Base-by-base conservation (phyloP, 2,888 invertebrate species). In the Pseudoips prasinana region DNA sequence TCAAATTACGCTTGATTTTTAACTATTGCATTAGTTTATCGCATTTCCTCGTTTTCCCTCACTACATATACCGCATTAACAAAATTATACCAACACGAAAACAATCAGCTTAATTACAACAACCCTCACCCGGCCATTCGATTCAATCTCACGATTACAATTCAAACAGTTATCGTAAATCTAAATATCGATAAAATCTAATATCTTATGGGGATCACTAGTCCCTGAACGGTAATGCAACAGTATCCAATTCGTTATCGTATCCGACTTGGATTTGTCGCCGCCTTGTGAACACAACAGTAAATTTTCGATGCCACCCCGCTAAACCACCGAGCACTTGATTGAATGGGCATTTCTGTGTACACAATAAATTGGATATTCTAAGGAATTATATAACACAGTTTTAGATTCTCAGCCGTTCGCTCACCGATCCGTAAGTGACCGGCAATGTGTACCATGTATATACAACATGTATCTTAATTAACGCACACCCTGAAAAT, bases 241-340 rank as follows among this genome's bases (percentile, higher is more conserved):
- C 75, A 70, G 71, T 73, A 75, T 80, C 76, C 79, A 80, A 82
- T 79, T 79, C 73, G 80, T 75, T 82, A 79, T 79, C 73, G 66
- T 64, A 67, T 70, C 63, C 72, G 68, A 71, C 68, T 65, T 59
- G 71, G 73, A 78, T 80, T 80, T 78, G 77, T 78, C 68, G 76
- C 69, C 71, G 65, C 72, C 70, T 68, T 52, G 49, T 47, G 40
- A 64, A 63, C 56, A 61, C 64, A 63, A 60, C 68, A 46, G 64
- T 69, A 65, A 65, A 73, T 73, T 66, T 65, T 58, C 61, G 53
- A 65, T 56, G 54, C 57, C 53, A 49, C 57, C 52, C 58, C 49
- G 51, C 22, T 35, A 41, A 14, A 14, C 14, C 14, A 14, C 14
- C 14, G n/a, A 14, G 3, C 14, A 14, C 14, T 54, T 48, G 51